Conservation (phyloP, 2,797 vertebrate species). For the Pipistrellus pygmaeus region DNA sequence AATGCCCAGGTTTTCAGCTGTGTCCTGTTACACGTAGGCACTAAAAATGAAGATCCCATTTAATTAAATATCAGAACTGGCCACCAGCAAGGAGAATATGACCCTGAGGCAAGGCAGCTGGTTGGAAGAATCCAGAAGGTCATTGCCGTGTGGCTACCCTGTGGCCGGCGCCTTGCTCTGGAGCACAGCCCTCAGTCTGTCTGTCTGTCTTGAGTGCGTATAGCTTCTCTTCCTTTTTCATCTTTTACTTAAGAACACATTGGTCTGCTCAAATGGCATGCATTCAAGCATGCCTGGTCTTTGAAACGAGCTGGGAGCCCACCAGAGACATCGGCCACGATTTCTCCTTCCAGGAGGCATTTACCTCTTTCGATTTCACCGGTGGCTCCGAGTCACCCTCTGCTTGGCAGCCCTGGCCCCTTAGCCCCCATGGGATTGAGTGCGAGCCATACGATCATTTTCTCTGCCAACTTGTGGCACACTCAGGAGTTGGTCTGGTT, state of each 20-base stretch:
- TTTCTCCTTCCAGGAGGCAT: background rate
- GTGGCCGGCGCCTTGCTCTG: background rate
- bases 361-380: background rate
- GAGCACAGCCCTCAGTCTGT: background rate
- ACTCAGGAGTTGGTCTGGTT: background rate
- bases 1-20: background rate
- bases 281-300: background rate
- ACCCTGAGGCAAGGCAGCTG: background rate
- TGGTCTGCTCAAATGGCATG: background rate
- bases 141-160: background rate
- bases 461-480: too few relatives aligned
- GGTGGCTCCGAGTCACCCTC: background rate
- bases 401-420: background rate
- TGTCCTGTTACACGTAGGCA: background rate
- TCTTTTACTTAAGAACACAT: background rate
- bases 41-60: background rate
- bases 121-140: background rate
- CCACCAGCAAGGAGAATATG: background rate
- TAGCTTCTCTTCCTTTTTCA: background rate
- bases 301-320: background rate
- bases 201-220: background rate
- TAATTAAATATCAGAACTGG: background rate
- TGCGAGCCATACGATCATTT: background rate
- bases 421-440: background rate
- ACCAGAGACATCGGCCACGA: accelerated